Conservation (phyloP, 2,888 invertebrate species). For the Platycnemis pennipes region DNA sequence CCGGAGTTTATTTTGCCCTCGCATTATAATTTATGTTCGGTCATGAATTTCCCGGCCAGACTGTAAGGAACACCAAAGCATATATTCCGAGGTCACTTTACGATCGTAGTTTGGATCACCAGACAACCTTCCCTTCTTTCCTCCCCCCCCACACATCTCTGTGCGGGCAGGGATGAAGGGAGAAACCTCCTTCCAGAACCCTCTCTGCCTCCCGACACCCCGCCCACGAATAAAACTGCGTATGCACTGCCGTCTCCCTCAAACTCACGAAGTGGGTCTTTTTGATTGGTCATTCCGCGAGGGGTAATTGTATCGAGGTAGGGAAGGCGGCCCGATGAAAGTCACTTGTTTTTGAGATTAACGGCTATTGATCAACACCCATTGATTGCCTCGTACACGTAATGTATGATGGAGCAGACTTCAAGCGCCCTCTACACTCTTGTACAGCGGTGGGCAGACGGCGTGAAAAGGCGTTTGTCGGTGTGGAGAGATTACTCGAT, state of each 20-base stretch:
- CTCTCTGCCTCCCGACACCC: not conserved
- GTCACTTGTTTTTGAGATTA: constrained; percentile 13
- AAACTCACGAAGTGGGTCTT: not conserved
- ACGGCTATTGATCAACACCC: constrained; percentile 20
- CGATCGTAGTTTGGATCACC: constrained; percentile 16
- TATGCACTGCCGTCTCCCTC: not conserved
- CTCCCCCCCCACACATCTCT: not conserved
- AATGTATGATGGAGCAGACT: constrained; percentile 5
- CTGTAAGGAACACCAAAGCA: constrained; percentile 43
- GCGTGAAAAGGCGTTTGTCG: not conserved
- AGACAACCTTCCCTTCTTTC: not conserved
- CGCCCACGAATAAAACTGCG: constrained; percentile 24
- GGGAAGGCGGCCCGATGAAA: constrained; percentile 27
- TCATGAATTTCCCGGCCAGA: constrained; percentile 55
- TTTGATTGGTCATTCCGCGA: constrained; percentile 11
- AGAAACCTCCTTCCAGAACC: not conserved
- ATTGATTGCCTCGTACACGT: not conserved
- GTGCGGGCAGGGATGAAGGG: not conserved
- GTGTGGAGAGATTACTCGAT: not conserved
- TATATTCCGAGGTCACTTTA: constrained; percentile 64
- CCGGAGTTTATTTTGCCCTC: constrained; percentile 37
- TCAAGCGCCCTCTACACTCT: not conserved
- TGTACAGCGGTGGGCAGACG: not conserved
- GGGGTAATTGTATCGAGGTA: constrained; percentile 20
- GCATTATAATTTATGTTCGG: constrained; percentile 58